Evolutionary conservation across 2,113 vertebrate genomes (phyloP).

Genomic region (Tamias sibiricus): DNA sequence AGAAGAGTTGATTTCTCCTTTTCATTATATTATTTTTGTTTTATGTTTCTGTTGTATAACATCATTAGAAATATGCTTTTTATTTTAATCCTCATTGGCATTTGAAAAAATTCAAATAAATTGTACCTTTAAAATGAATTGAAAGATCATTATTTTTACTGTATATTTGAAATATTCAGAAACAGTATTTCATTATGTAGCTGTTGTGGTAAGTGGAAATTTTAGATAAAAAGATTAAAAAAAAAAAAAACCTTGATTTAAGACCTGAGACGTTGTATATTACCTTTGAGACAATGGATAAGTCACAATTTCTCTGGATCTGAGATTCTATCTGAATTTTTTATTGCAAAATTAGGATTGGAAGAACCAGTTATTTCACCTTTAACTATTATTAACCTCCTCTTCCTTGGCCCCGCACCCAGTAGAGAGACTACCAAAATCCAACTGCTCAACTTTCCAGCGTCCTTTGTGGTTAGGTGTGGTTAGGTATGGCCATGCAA

Average conservation of each 20-base stretch:
- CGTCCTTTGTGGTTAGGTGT: background rate
- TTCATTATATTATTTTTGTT: background rate
- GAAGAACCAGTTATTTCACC: background rate
- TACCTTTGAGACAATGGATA: background rate
- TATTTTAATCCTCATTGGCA: conserved; percentile 3
- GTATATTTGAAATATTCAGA: background rate
- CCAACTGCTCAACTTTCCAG: background rate
- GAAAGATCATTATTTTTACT: background rate
- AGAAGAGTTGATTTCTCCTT: conserved; percentile 22
- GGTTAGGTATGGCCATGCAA: background rate
- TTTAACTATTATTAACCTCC: background rate
- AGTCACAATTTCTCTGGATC: background rate
- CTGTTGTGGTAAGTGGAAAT: background rate
- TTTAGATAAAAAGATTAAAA: background rate
- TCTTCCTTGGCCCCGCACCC: background rate
- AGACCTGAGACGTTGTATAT: background rate
- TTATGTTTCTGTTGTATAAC: background rate
- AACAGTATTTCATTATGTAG: background rate
- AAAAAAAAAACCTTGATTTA: background rate
- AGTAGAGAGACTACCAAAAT: background rate
- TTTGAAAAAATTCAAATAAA: background rate
- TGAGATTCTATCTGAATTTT: background rate
- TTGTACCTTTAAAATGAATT: background rate
- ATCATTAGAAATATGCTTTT: background rate
- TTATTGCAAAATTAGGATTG: background rate